Percentiles rank a stretch among this genome's conserved stretches.
These are phyloP conservation scores for Leucoraja erinaceus DNA, from an alignment of 2,113 vertebrate species.

Conservation along the genomic window DNA sequence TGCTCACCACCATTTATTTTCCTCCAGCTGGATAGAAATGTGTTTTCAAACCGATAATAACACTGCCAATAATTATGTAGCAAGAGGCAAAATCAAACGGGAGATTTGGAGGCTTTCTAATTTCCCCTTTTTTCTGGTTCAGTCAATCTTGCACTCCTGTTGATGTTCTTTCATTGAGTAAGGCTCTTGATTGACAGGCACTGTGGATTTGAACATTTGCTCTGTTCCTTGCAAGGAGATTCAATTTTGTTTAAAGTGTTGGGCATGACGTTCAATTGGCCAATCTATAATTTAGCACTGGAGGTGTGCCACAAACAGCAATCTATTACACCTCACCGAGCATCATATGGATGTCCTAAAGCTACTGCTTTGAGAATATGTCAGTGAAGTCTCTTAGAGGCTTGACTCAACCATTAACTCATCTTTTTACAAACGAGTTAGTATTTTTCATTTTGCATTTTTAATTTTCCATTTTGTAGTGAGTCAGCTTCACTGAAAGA, in stretches of 20 bases:
- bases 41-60: not conserved
- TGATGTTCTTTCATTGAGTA: not conserved
- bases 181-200: constrained; percentile 7
- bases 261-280: constrained; percentile 51
- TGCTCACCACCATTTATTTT: not conserved
- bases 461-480: not conserved
- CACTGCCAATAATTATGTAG: not conserved
- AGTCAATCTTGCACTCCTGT: not conserved
- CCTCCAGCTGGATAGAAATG: not conserved
- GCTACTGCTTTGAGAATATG: constrained; percentile 52
- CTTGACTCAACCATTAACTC: constrained; percentile 44
- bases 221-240: constrained; percentile 40
- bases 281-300: constrained; percentile 61
- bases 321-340: constrained; percentile 51
- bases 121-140: not conserved
- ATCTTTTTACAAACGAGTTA: not conserved
- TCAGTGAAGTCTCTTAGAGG: constrained; percentile 52
- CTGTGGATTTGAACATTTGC: not conserved
- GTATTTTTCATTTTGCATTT: not conserved
- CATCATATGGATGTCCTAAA: constrained; percentile 53
- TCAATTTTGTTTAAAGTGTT: constrained; percentile 57
- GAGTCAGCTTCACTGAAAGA: not conserved
- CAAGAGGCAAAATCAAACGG: not conserved
- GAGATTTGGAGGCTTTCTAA: not conserved
- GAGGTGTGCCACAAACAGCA: constrained; percentile 62